These are phyloP conservation scores for Drosophila auraria DNA, from an alignment of 1,140 invertebrate genomes.

Conservation along the genomic window DNA sequence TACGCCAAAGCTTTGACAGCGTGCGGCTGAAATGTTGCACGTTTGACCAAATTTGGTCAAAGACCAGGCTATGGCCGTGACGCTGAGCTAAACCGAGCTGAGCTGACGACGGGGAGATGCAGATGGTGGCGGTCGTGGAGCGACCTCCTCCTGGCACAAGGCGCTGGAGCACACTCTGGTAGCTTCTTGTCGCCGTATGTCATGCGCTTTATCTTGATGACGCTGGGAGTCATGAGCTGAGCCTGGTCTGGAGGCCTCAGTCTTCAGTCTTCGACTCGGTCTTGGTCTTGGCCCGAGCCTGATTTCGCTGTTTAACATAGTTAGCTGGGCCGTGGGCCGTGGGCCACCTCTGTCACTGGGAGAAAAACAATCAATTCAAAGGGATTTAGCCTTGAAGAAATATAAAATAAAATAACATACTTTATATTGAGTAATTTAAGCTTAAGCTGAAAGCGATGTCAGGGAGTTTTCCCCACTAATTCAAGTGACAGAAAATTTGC, in stretches of 20 bases:
- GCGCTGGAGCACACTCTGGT: constrained; percentile 72
- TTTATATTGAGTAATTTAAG: not conserved
- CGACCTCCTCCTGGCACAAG: constrained; percentile 59
- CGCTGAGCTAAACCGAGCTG: constrained; percentile 1
- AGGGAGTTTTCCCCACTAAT: not conserved
- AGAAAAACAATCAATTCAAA: not conserved
- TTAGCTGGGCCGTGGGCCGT: constrained; percentile 61
- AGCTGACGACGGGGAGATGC: constrained; percentile 6
- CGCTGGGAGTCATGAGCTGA: constrained; percentile 50
- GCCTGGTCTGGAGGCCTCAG: constrained; percentile 69
- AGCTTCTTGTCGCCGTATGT: constrained; percentile 83
- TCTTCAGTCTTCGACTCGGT: constrained; percentile 41
- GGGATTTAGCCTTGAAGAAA: not conserved
- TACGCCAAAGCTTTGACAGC: constrained; percentile 77
- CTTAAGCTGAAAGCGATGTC: not conserved
- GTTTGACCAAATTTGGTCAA: constrained; percentile 80
- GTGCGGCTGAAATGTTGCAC: constrained; percentile 80
- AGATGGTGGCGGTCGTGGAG: constrained; percentile 41
- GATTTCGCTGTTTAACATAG: constrained; percentile 82
- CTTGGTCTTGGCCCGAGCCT: constrained; percentile 50
- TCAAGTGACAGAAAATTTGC: too few species aligned
- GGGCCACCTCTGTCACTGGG: constrained; percentile 14
- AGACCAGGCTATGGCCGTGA: constrained; percentile 32
- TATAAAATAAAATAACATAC: not conserved
- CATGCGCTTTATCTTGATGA: constrained; percentile 81